Evolutionary conservation across 2,888 invertebrate species (phyloP), one percentile per base, ranked within the genome.

Genomic region (Orthosia gothica): DNA sequence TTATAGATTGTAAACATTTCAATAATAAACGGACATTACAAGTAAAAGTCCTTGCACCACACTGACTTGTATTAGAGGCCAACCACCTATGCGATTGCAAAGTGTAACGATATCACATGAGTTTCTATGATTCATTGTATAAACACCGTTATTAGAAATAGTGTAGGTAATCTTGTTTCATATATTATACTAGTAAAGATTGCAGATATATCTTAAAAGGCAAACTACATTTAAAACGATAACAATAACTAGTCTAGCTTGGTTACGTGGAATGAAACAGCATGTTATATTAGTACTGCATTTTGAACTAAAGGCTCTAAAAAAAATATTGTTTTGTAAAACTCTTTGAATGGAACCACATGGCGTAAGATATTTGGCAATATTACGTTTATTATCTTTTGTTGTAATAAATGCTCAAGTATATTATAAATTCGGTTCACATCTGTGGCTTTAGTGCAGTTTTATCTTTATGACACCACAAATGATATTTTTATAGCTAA

Each of bases 31-130:
- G 82, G 79, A 87, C 82, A 86, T 84, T 87, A 85, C 71, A 82
- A 85, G 86, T 87, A 87, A 89, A 89, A 92, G 87, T 91, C 92
- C 91, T 92, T 91, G 91, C 91, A 87, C 87, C 80, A 89, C 87
- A 84, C 83, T 72, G 83, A 84, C 73, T 85, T 59, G 83, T 75
- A 76, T 78, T 87, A 86, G 85, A 91, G 91, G 92, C 90, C 87
- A 89, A 91, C 92, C 87, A 89, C 90, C 90, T 87, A 87, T 87
- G 82, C 84, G 81, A 83, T 83, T 88, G 84, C 86, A 84, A 85
- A 85, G 81, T 83, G 70, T 86, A 89, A 88, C 84, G 81, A 88
- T 87, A 87, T 89, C 85, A 88, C 82, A 88, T 85, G 85, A 80
- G 82, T 81, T 84, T 82, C 76, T 85, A 85, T 90, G 88, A 91